phyloP scores from a whole-genome alignment of 2,113 vertebrate species.

The Hypanus sabinus region DNA sequence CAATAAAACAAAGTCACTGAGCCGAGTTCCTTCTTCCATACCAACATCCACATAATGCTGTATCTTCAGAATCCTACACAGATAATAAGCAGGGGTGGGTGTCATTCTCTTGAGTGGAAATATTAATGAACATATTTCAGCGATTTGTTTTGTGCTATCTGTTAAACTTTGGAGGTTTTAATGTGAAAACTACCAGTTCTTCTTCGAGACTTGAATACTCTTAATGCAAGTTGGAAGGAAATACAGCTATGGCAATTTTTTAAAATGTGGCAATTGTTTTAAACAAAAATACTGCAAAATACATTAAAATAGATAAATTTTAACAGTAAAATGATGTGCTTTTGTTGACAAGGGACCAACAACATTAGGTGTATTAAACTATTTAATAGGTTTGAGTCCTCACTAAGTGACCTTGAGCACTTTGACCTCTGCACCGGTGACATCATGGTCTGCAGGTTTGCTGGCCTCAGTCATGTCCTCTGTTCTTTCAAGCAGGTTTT shows the following conservation, averaged over 20 bases:
- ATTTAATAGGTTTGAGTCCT: not conserved
- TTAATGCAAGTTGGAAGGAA: not conserved
- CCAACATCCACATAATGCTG: not conserved
- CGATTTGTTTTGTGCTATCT: not conserved
- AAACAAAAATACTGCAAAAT: not conserved
- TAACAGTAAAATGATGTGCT: not conserved
- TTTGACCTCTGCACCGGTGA: not conserved
- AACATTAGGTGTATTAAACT: not conserved
- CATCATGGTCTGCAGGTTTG: slow-evolving; percentile 54
- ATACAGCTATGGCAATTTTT: not conserved
- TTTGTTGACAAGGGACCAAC: not conserved
- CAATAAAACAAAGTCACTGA: not conserved
- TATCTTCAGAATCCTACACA: not conserved
- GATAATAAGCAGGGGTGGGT: not conserved
- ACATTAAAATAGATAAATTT: not conserved
- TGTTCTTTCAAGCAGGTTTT: not conserved
- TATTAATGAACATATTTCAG: not conserved
- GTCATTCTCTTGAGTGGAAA: not conserved
- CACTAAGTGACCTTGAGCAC: not conserved
- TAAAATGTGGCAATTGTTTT: too few species aligned
- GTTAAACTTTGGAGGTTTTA: too few species aligned
- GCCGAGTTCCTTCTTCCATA: not conserved
- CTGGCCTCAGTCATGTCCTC: slow-evolving; percentile 53
- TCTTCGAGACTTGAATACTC: not conserved
- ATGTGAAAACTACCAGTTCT: not conserved